Evolutionary conservation across 2,888 invertebrate species (phyloP).

Genomic region (Mechanitis mazaeus): DNA sequence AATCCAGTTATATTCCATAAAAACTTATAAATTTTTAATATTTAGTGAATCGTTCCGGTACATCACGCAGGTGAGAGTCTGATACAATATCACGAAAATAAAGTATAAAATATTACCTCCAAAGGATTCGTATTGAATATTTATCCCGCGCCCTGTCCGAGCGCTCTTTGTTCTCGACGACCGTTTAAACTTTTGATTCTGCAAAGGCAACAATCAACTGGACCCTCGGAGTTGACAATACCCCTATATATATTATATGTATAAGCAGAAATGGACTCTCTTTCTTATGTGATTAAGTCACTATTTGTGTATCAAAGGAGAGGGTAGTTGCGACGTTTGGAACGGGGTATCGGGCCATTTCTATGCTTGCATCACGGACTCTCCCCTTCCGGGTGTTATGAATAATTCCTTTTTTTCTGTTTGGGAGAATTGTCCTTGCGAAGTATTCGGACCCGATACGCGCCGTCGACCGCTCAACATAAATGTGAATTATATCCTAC

Average conservation of each 20-base stretch:
- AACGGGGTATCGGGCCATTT: slow-evolving; percentile 59
- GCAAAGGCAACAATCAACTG: slow-evolving; percentile 75
- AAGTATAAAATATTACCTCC: slow-evolving; percentile 72
- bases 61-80: slow-evolving; percentile 66
- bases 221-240: slow-evolving; percentile 64
- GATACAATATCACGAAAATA: slow-evolving; percentile 59
- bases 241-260: slow-evolving; percentile 32
- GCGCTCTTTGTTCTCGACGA: slow-evolving; percentile 70
- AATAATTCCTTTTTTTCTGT: slow-evolving; percentile 75
- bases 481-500: slow-evolving; percentile 73
- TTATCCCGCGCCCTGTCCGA: slow-evolving; percentile 71
- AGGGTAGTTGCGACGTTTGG: slow-evolving; percentile 42
- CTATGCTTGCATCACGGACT: slow-evolving; percentile 74
- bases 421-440: slow-evolving; percentile 72
- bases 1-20: slow-evolving; percentile 5
- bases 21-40: slow-evolving; percentile 20
- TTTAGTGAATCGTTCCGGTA: slow-evolving; percentile 44
- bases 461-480: slow-evolving; percentile 67
- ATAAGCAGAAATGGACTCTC: slow-evolving; percentile 35
- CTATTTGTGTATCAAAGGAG: slow-evolving; percentile 20
- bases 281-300: slow-evolving; percentile 24
- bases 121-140: slow-evolving; percentile 77
- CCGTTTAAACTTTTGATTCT: slow-evolving; percentile 77
- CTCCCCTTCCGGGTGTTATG: slow-evolving; percentile 78
- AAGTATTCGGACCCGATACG: slow-evolving; percentile 73